Conservation (phyloP, 1,140 invertebrate species). For the Aricia agestis region DNA sequence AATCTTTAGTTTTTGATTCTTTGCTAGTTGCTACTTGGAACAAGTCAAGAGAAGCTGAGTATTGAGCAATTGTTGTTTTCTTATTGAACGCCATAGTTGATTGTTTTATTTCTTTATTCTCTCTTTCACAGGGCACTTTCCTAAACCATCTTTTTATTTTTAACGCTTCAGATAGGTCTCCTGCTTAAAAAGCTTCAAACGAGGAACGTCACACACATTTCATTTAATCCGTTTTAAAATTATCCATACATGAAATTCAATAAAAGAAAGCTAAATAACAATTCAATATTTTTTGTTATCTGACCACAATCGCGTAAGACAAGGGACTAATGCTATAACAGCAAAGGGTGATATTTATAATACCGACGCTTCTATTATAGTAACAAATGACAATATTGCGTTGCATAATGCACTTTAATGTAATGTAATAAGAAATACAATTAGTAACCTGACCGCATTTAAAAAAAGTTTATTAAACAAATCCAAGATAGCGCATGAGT, state of each 20-base stretch:
- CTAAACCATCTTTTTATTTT: neutral
- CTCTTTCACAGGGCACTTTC: neutral
- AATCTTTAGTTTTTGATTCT: slow-evolving; percentile 45
- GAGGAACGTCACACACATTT: neutral
- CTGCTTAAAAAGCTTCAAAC: too few relatives aligned
- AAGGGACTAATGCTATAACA: slow-evolving; percentile 67
- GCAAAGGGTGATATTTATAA: slow-evolving; percentile 58
- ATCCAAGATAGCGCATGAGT: slow-evolving; percentile 65
- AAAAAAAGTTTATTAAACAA: slow-evolving; percentile 39
- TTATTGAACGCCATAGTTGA: neutral
- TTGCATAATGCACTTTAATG: slow-evolving; percentile 27
- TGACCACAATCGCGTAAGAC: slow-evolving; percentile 65
- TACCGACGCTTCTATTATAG: slow-evolving; percentile 23
- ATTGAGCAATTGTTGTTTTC: neutral
- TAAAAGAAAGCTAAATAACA: slow-evolving; percentile 48
- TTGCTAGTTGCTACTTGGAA: slow-evolving; percentile 44
- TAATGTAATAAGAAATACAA: slow-evolving; percentile 20
- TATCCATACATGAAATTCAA: slow-evolving; percentile 16
- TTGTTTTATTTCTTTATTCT: neutral
- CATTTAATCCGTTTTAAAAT: neutral
- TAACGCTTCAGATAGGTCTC: too few relatives aligned
- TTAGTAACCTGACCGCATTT: slow-evolving; percentile 24
- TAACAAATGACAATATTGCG: slow-evolving; percentile 4
- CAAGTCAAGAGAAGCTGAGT: slow-evolving; percentile 30
- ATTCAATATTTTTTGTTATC: slow-evolving; percentile 56